A percentile compares a stretch with the other conserved stretches of the same genome.
Evolutionary conservation across 2,888 invertebrate genomes (phyloP).

Genomic region (Phyto melanocephala): DNA sequence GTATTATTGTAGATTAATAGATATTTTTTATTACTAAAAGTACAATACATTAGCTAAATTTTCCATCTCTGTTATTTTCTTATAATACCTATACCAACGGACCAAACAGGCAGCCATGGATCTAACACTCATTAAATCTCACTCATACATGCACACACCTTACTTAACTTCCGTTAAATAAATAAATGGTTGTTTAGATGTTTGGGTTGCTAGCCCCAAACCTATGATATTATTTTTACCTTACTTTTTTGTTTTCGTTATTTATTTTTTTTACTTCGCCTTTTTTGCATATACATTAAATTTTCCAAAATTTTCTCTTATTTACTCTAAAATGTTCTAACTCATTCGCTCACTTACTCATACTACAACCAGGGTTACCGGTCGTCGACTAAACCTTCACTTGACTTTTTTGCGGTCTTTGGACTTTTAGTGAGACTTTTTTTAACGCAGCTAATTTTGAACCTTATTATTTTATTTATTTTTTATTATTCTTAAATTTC

Average conservation of each 20-base stretch:
- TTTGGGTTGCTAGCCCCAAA: constrained; percentile 42
- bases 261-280: constrained; percentile 14
- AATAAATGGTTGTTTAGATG: constrained; percentile 21
- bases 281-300: constrained; percentile 43
- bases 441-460: too few species aligned
- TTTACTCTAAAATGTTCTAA: constrained; percentile 56
- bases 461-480: too few species aligned
- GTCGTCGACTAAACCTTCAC: too few species aligned
- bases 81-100: constrained; percentile 11
- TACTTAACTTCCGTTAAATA: constrained; percentile 58
- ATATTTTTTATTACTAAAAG: too few species aligned
- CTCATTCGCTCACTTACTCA: constrained; percentile 50
- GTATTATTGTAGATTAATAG: too few species aligned
- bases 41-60: too few species aligned
- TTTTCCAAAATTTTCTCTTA: constrained; percentile 48
- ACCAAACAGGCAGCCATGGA: constrained; percentile 16
- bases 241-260: constrained; percentile 19
- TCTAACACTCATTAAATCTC: constrained; percentile 29
- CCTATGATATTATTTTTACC: constrained; percentile 25
- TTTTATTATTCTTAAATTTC: too few species aligned
- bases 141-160: constrained; percentile 40
- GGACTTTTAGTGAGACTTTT: too few species aligned
- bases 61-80: not conserved
- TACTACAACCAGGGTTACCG: too few species aligned
- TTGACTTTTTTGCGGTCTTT: too few species aligned